A percentile compares a stretch with the other conserved stretches of the same genome.
These are phyloP conservation scores for Pseudotriccus pelzelni DNA, from an alignment of 2,797 vertebrate genomes.

Conservation along the genomic window DNA sequence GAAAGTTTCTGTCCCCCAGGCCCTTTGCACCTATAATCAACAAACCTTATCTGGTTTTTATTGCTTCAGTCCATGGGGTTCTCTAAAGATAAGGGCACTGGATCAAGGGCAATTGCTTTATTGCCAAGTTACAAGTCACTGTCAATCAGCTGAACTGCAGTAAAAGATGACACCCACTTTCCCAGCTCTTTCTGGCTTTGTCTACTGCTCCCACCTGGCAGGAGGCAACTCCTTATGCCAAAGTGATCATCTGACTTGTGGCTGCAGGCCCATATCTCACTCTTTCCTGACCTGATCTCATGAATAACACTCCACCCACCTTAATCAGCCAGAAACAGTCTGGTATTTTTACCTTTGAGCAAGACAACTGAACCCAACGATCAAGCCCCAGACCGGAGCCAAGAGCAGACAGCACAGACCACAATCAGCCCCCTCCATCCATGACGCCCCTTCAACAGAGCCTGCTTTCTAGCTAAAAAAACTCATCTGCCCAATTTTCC, in stretches of 20 bases:
- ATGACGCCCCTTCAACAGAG: background rate
- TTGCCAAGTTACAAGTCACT: background rate
- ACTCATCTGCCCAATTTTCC: background rate
- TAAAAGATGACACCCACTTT: accelerated
- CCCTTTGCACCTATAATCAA: background rate
- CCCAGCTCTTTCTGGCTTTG: background rate
- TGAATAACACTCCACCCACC: background rate
- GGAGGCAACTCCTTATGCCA: background rate
- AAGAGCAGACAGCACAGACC: background rate
- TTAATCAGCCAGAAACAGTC: background rate
- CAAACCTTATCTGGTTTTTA: background rate
- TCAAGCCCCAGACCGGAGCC: background rate
- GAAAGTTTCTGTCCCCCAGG: background rate
- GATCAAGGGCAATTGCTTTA: background rate
- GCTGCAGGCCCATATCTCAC: background rate
- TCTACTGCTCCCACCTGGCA: background rate
- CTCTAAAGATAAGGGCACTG: background rate
- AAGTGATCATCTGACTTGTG: background rate
- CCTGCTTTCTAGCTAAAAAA: background rate
- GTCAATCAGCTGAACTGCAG: accelerated
- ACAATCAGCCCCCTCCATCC: background rate
- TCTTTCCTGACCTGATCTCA: background rate
- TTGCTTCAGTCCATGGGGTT: background rate
- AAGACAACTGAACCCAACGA: background rate
- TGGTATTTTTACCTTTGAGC: background rate